These are phyloP conservation scores for Cheracebus regulus DNA, from an alignment of 2,797 vertebrate species.

Conservation along the genomic window DNA sequence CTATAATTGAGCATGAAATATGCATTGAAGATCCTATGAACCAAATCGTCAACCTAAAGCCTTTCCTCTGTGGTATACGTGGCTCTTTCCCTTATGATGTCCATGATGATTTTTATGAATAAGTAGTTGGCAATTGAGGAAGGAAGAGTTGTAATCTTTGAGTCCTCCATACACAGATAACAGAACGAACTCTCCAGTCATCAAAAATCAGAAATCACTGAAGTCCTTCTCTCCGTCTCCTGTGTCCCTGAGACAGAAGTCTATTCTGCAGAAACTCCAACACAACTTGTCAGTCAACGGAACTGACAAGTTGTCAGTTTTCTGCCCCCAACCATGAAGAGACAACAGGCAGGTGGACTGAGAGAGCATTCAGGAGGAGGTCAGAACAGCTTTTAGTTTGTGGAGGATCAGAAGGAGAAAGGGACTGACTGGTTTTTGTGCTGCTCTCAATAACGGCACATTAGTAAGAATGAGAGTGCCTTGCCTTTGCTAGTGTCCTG, in stretches of 20 bases:
- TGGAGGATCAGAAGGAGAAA: background rate
- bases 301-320: background rate
- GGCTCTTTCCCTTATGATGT: too few relatives aligned
- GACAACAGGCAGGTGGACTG: background rate
- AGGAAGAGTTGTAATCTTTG: background rate
- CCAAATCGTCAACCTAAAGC: background rate
- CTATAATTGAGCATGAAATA: background rate
- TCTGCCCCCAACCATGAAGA: background rate
- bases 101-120: background rate
- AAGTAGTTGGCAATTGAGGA: background rate
- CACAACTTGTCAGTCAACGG: background rate
- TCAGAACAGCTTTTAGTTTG: background rate
- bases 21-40: background rate
- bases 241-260: background rate
- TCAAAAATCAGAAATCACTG: background rate
- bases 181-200: background rate
- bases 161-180: background rate
- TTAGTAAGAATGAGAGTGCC: background rate
- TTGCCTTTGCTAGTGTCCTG: background rate
- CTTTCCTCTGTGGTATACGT: background rate
- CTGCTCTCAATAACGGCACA: fast-evolving
- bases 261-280: background rate
- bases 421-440: too few relatives aligned
- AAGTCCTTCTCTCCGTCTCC: background rate
- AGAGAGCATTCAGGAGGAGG: background rate